phyloP scores from a whole-genome alignment of 2,113 vertebrate species.

The Istiophorus platypterus region DNA sequence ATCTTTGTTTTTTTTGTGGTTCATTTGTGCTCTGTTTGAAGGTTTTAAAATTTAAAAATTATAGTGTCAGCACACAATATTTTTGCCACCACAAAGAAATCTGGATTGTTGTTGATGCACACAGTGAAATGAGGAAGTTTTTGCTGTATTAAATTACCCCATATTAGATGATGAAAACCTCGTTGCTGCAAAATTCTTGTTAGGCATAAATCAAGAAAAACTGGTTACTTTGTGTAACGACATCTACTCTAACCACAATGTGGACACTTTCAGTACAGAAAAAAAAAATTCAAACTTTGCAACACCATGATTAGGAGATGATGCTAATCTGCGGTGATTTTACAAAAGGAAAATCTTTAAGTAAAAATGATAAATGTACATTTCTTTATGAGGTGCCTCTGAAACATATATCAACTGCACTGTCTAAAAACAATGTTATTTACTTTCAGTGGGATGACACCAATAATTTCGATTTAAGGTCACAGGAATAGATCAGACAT shows the following conservation, averaged over 20 bases:
- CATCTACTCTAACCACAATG: conserved; percentile 31
- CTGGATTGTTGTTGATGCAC: conserved; percentile 53
- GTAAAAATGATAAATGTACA: neutral
- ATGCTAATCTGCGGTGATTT: conserved; percentile 8
- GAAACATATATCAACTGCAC: too few species aligned
- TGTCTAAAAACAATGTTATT: neutral
- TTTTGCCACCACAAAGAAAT: conserved; percentile 64
- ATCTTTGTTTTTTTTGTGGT: conserved; percentile 49
- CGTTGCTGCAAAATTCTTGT: conserved; percentile 29
- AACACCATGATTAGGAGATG: neutral
- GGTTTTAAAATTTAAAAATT: conserved; percentile 40
- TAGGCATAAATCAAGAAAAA: conserved; percentile 49
- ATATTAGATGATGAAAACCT: conserved; percentile 42
- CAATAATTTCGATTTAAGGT: conserved; percentile 18
- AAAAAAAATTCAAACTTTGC: neutral
- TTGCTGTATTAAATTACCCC: conserved; percentile 29
- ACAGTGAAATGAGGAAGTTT: conserved; percentile 27
- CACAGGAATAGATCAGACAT: conserved; percentile 45
- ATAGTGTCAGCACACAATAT: conserved; percentile 33
- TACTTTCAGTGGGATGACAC: neutral
- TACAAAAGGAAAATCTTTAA: too few species aligned
- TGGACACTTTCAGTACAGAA: neutral
- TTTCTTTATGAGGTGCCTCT: neutral
- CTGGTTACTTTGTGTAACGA: conserved; percentile 14
- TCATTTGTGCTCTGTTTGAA: conserved; percentile 31